Conservation (phyloP, 2,113 vertebrate genomes). For the Phodopus roborovskii region DNA sequence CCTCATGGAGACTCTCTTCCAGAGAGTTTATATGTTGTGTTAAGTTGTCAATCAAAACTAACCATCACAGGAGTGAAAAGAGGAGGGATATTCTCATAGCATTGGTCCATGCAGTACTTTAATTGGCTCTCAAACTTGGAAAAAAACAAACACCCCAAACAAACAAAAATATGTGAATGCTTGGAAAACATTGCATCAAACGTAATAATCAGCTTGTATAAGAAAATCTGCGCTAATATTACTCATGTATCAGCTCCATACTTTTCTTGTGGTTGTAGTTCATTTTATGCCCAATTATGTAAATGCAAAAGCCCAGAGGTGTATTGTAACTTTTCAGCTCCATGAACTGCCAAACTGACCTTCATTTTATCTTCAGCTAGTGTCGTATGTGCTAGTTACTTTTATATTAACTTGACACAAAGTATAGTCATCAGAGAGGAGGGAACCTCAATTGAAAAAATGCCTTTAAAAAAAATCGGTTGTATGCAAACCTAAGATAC, state of each 20-base stretch:
- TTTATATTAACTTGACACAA: neutral
- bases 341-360: neutral
- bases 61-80: neutral
- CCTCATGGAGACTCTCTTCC: neutral
- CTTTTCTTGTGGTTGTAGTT: neutral
- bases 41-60: neutral
- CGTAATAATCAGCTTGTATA: neutral
- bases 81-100: neutral
- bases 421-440: neutral
- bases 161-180: neutral
- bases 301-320: neutral
- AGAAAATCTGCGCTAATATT: neutral
- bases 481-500: neutral
- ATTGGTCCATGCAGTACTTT: neutral
- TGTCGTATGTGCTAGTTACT: neutral
- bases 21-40: neutral
- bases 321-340: neutral
- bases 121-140: neutral
- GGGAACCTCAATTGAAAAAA: neutral
- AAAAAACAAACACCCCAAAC: neutral
- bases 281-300: neutral
- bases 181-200: neutral
- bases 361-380: neutral
- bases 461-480: neutral
- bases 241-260: neutral